phyloP scores from a whole-genome alignment of 2,888 invertebrate species.

The Caenorhabditis panamensis region DNA sequence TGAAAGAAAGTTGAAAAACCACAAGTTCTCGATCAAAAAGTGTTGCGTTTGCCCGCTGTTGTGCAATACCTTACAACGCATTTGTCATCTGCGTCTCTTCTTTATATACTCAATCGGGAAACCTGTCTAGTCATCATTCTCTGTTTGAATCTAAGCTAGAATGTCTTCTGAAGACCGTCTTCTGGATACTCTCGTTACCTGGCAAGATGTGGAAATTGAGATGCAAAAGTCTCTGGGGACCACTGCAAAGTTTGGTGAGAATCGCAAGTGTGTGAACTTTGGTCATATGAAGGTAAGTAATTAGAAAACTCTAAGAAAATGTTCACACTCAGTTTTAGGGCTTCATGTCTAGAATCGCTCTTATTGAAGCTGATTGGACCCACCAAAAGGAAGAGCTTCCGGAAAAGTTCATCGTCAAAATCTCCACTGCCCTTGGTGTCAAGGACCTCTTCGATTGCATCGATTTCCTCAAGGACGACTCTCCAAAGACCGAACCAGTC shows the following conservation, averaged over 20 bases:
- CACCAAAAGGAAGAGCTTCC: not conserved
- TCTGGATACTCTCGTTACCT: not conserved
- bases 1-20: too few species aligned
- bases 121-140: too few species aligned
- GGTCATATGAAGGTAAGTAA: not conserved
- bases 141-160: too few species aligned
- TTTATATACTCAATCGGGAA: too few species aligned
- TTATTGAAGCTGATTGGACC: not conserved
- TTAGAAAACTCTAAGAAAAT: not conserved
- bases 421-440: not conserved
- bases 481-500: not conserved
- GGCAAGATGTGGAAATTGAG: not conserved
- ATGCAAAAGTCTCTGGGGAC: not conserved
- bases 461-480: not conserved
- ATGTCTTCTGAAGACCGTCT: not conserved
- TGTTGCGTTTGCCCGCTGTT: too few species aligned
- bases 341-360: not conserved
- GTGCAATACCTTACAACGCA: too few species aligned
- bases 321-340: not conserved
- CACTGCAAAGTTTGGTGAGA: constrained; percentile 1
- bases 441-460: not conserved
- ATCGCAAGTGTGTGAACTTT: not conserved
- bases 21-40: too few species aligned
- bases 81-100: too few species aligned
- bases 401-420: not conserved